phyloP scores from a whole-genome alignment of 2,113 vertebrate genomes.

The Marcusenius ussheri region DNA sequence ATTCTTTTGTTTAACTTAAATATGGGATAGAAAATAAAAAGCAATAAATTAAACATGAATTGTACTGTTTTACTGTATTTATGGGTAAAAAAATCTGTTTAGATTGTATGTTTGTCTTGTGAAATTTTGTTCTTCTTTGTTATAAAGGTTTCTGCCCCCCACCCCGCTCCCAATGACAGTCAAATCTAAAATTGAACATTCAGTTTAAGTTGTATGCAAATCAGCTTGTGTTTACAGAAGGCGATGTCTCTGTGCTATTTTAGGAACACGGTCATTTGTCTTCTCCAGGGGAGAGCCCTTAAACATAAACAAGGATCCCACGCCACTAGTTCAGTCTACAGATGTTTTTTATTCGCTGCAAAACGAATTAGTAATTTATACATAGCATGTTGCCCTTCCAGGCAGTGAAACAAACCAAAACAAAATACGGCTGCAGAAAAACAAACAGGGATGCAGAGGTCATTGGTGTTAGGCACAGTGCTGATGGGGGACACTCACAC shows the following conservation, averaged over 20 bases:
- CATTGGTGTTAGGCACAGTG: neutral
- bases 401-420: conserved; percentile 12
- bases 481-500: conserved; percentile 12
- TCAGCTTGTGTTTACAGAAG: conserved; percentile 3
- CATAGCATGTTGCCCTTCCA: conserved; percentile 24
- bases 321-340: conserved; percentile 29
- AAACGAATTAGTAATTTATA: conserved; percentile 29
- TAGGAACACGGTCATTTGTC: conserved; percentile 3
- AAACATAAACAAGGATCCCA: conserved; percentile 25
- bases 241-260: neutral
- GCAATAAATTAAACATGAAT: neutral
- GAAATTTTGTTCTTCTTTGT: neutral
- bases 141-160: neutral
- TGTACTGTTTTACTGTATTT: neutral
- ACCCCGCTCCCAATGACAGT: neutral
- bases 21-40: neutral
- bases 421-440: neutral
- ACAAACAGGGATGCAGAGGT: conserved; percentile 14
- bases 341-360: conserved; percentile 31
- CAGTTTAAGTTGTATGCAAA: conserved; percentile 21
- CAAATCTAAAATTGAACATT: neutral
- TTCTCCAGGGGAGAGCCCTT: conserved; percentile 12
- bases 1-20: neutral
- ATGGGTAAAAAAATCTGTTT: neutral
- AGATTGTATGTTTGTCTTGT: neutral